phyloP scores from a whole-genome alignment of 2,797 vertebrate genomes.

The Anabacerthia variegaticeps region DNA sequence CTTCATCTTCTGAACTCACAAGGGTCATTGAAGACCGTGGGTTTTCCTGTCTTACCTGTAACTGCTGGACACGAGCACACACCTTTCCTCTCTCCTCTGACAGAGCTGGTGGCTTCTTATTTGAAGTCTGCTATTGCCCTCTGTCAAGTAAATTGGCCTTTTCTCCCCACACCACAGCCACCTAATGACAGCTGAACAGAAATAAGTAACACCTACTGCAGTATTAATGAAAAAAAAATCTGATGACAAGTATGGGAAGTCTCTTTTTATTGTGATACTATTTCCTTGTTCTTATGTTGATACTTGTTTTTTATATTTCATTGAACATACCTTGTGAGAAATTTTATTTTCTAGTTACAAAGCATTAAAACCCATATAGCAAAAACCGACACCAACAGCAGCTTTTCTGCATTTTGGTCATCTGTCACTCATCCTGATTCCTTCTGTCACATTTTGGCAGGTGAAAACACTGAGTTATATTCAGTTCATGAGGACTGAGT shows the following conservation, averaged over 20 bases:
- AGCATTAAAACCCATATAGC: neutral
- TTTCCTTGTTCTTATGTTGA: neutral
- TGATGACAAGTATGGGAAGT: neutral
- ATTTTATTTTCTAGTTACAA: neutral
- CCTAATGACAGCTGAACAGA: neutral
- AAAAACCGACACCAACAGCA: neutral
- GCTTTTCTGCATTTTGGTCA: neutral
- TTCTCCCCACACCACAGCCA: neutral
- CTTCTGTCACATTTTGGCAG: neutral
- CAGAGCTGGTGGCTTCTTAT: neutral
- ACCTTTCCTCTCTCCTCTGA: neutral
- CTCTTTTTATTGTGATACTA: neutral
- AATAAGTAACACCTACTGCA: neutral
- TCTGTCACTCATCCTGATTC: neutral
- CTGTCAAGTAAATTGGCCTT: neutral
- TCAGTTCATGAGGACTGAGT: neutral
- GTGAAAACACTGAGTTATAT: neutral
- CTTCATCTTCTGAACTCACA: neutral
- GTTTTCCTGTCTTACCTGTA: neutral
- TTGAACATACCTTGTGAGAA: neutral
- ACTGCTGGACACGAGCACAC: accelerated
- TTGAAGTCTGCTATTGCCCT: neutral
- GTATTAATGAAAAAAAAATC: neutral
- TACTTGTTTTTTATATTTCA: neutral
- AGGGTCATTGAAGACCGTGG: neutral